phyloP scores from a whole-genome alignment of 2,113 vertebrate genomes.

The Bungarus multicinctus region DNA sequence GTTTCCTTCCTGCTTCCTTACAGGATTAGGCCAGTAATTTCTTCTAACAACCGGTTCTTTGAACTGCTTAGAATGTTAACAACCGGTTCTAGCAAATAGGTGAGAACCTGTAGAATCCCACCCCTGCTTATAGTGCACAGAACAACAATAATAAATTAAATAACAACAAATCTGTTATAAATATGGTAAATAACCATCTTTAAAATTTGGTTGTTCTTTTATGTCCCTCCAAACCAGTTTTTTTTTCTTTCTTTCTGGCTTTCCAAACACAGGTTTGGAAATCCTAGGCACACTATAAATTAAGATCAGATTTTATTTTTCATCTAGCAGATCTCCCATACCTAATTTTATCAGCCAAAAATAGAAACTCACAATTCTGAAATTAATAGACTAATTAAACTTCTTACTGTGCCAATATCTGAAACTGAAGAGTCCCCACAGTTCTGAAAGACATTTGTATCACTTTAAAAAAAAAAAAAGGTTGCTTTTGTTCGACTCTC shows the following conservation, averaged over 20 bases:
- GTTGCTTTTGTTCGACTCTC: constrained; percentile 8
- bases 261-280: background rate
- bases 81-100: no score
- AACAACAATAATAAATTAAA: background rate
- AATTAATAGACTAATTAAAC: background rate
- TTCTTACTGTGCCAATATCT: background rate
- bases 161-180: background rate
- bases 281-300: background rate
- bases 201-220: background rate
- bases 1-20: no score
- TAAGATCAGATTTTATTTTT: background rate
- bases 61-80: no score
- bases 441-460: background rate
- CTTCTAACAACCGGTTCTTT: no score
- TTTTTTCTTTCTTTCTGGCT: background rate
- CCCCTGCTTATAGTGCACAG: background rate
- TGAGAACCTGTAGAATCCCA: no score
- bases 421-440: background rate
- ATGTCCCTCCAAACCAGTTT: background rate
- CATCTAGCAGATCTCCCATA: background rate
- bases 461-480: background rate
- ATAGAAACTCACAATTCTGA: background rate
- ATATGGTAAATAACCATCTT: background rate
- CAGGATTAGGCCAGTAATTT: no score
- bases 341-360: background rate